Evolutionary conservation across 30 jellyfish, hydroid and myxozoan species (phyloP).

Genomic region (Clytia hemisphaerica): DNA sequence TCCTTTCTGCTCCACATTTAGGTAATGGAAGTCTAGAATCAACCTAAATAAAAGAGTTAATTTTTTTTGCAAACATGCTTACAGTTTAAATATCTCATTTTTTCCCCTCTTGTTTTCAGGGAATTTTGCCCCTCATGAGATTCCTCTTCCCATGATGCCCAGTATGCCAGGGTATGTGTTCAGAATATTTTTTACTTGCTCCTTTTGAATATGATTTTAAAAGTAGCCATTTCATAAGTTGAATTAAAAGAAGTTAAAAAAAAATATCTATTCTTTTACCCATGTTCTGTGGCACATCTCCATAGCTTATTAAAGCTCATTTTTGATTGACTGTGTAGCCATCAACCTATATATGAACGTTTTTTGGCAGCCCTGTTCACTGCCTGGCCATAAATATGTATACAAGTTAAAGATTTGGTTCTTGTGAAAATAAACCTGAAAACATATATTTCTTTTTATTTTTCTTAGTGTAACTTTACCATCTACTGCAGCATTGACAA

Average conservation of each 20-base stretch:
- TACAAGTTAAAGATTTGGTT: background rate
- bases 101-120: background rate
- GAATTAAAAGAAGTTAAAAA: too few species aligned
- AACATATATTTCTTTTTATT: background rate
- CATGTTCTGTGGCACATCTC: too few species aligned
- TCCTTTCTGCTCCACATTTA: too few species aligned
- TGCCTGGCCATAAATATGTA: background rate
- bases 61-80: too few species aligned
- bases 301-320: too few species aligned
- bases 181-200: background rate
- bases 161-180: slow-evolving; percentile 16
- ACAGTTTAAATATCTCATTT: background rate
- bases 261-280: too few species aligned
- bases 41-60: too few species aligned
- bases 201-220: background rate
- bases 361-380: too few species aligned
- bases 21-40: too few species aligned
- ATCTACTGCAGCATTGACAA: slow-evolving; percentile 51
- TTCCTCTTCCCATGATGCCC: slow-evolving; percentile 48
- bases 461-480: slow-evolving; percentile 33
- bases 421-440: background rate
- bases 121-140: slow-evolving; percentile 32
- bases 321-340: too few species aligned
- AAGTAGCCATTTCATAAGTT: too few species aligned
- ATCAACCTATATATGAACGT: background rate